Conservation (phyloP, 2,888 invertebrate species). For the Clitarchus hookeri region DNA sequence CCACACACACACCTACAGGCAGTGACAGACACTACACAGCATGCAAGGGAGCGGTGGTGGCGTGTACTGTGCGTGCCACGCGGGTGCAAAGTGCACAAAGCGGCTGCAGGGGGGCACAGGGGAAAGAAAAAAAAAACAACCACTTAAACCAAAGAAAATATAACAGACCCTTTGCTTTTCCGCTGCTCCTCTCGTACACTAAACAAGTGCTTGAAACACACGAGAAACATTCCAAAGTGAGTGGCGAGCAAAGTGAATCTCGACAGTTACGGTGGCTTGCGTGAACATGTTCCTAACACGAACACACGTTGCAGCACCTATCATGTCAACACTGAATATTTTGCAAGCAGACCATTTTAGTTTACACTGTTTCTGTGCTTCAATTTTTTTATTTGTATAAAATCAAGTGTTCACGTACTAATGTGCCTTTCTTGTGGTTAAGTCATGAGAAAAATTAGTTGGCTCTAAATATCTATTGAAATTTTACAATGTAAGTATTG, state of each 20-base stretch:
- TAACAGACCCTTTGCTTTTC: constrained; percentile 6
- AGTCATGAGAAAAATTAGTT: too few relatives aligned
- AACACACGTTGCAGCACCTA: too few relatives aligned
- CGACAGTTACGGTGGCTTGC: background rate
- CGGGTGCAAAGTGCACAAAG: background rate
- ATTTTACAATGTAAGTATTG: too few relatives aligned
- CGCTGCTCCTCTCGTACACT: background rate
- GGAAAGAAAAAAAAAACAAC: background rate
- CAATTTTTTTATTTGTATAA: too few relatives aligned
- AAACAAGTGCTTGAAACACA: background rate
- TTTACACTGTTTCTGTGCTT: too few relatives aligned
- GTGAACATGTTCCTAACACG: too few relatives aligned
- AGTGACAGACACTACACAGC: background rate
- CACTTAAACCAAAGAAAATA: background rate
- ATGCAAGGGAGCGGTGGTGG: background rate
- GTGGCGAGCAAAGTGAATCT: background rate
- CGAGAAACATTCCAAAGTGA: background rate
- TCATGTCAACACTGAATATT: too few relatives aligned
- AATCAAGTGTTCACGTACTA: too few relatives aligned
- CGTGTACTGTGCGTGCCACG: background rate
- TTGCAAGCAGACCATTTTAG: too few relatives aligned
- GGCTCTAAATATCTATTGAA: too few relatives aligned
- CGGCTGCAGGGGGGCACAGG: background rate
- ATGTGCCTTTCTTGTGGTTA: too few relatives aligned
- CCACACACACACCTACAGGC: constrained; percentile 5